phyloP scores from a whole-genome alignment of 2,888 invertebrate genomes.

The Acheta domesticus region DNA sequence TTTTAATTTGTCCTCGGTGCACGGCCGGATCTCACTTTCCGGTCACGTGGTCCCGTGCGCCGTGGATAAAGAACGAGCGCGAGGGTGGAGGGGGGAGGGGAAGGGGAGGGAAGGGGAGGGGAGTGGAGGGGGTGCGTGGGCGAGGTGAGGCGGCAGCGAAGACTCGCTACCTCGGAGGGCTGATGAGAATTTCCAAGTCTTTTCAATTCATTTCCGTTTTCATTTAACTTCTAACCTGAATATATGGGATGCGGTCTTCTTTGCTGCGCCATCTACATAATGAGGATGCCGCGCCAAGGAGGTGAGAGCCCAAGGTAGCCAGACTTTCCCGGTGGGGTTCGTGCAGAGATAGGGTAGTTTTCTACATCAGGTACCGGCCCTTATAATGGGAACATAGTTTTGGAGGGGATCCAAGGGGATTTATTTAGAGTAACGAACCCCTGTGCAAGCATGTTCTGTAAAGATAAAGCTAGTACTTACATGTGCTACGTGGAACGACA shows the following conservation, averaged over 20 bases:
- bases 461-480: no score
- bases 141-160: neutral
- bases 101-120: neutral
- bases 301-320: no score
- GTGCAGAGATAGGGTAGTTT: no score
- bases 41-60: constrained; percentile 30
- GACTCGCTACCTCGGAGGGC: neutral
- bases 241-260: constrained; percentile 24
- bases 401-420: no score
- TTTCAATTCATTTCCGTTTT: constrained; percentile 31
- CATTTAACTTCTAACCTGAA: constrained; percentile 30
- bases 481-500: no score
- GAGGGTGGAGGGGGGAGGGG: neutral
- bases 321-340: no score
- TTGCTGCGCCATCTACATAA: constrained; percentile 27
- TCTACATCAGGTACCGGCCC: no score
- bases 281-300: neutral
- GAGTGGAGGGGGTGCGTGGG: neutral
- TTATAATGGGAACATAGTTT: no score
- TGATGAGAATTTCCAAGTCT: constrained; percentile 27
- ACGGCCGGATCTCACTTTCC: constrained; percentile 26
- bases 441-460: no score
- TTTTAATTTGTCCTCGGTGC: constrained; percentile 34
- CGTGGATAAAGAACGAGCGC: constrained; percentile 28
- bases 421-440: no score